phyloP scores from a whole-genome alignment of 2,113 vertebrate genomes.

The Colistium nudipinnis region DNA sequence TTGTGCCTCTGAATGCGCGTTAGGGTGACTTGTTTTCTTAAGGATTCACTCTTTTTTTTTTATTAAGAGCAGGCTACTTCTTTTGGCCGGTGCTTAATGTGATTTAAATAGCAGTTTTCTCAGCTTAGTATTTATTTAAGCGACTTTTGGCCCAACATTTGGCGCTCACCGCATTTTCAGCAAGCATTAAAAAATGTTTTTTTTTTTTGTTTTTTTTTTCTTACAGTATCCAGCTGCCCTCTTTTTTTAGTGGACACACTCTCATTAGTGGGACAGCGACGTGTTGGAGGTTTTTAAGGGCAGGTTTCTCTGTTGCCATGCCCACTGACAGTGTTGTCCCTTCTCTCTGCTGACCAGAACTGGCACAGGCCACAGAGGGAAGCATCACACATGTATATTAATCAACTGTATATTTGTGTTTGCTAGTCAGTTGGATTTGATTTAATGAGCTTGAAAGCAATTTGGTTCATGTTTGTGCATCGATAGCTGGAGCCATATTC shows the following conservation, averaged over 20 bases:
- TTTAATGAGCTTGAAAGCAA: too few relatives aligned
- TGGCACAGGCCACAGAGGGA: too few relatives aligned
- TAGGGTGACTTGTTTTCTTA: constrained; percentile 54
- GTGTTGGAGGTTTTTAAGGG: constrained; percentile 21
- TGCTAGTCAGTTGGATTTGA: too few relatives aligned
- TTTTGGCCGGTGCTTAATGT: constrained; percentile 23
- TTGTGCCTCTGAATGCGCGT: constrained; percentile 52
- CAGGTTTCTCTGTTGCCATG: constrained; percentile 17
- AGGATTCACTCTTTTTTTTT: constrained; percentile 49
- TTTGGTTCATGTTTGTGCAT: too few relatives aligned
- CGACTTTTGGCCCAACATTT: neutral
- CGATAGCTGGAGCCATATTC: too few relatives aligned
- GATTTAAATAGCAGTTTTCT: constrained; percentile 15
- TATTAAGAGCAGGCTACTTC: constrained; percentile 50
- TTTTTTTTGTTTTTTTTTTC: too few relatives aligned
- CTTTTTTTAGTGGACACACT: constrained; percentile 9
- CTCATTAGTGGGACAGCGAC: constrained; percentile 6
- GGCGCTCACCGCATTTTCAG: neutral
- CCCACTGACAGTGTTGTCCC: too few relatives aligned
- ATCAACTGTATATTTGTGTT: too few relatives aligned
- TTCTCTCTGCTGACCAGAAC: too few relatives aligned
- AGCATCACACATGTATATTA: neutral
- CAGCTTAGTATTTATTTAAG: constrained; percentile 20
- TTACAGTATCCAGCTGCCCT: constrained; percentile 7
- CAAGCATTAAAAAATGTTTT: too few relatives aligned